phyloP scores from a whole-genome alignment of 2,113 vertebrate species.

The Hemiprocne comata region DNA sequence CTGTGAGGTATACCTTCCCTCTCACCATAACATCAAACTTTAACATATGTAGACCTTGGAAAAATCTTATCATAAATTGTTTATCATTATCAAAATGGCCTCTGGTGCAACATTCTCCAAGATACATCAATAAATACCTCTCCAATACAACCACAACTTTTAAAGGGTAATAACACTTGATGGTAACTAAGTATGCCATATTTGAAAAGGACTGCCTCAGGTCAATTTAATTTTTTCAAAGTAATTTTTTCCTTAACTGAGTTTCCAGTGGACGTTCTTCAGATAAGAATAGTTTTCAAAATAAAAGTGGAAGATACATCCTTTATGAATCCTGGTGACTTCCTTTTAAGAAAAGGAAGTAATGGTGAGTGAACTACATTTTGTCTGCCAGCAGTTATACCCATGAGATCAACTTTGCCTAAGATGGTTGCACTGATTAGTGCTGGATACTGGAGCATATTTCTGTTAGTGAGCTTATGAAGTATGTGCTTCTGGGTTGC shows the following conservation, averaged over 20 bases:
- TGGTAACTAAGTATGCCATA: neutral
- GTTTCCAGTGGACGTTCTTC: neutral
- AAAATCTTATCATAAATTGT: neutral
- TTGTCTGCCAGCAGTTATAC: neutral
- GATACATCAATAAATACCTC: neutral
- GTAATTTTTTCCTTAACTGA: neutral
- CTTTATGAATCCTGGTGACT: neutral
- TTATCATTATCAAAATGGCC: neutral
- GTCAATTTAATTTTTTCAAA: neutral
- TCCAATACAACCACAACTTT: neutral
- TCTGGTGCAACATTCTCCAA: neutral
- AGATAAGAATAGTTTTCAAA: neutral
- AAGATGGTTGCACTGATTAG: neutral
- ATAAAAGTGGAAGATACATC: neutral
- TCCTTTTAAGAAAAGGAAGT: neutral
- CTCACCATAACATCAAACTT: neutral
- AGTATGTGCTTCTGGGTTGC: neutral
- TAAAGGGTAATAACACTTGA: neutral
- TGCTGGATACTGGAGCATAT: neutral
- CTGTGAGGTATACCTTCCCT: neutral
- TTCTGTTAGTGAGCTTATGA: neutral
- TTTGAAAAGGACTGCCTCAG: neutral
- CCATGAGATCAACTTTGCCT: neutral
- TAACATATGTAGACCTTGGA: neutral
- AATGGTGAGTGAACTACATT: neutral